Percentiles rank a stretch among this genome's conserved stretches.
phyloP scores from a whole-genome alignment of 1,140 invertebrate genomes.

The Drosophila willistoni region DNA sequence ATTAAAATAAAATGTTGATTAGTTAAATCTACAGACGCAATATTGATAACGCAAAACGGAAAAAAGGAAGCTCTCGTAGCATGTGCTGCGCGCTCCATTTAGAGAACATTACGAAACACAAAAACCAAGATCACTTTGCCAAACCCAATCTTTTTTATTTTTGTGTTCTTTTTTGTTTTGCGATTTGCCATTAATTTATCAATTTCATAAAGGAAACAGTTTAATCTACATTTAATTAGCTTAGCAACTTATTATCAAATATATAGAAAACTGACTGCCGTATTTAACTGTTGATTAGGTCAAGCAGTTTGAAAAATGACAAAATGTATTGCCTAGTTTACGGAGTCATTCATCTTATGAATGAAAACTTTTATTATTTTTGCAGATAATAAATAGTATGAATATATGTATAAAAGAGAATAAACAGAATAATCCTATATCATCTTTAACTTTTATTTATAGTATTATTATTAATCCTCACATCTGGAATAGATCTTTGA shows the following conservation, averaged over 20 bases:
- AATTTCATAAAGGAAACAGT: conserved; percentile 29
- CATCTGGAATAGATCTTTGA: background rate
- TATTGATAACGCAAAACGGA: conserved; percentile 48
- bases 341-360: background rate
- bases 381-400: background rate
- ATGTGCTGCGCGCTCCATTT: conserved; percentile 42
- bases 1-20: conserved; percentile 67
- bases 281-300: background rate
- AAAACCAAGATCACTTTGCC: conserved; percentile 17
- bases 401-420: background rate
- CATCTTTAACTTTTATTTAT: background rate
- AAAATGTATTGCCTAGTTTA: conserved; percentile 8
- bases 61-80: conserved; percentile 36
- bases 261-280: background rate
- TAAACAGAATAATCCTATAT: background rate
- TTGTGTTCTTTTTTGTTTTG: background rate
- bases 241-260: conserved; percentile 2
- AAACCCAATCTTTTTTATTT: background rate
- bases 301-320: background rate
- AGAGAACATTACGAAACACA: conserved; percentile 35
- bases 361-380: too few relatives aligned
- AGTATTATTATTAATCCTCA: conserved; percentile 4
- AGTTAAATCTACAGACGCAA: conserved; percentile 20
- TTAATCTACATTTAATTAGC: conserved; percentile 17
- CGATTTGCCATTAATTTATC: conserved; percentile 29